phyloP scores from a whole-genome alignment of 2,888 invertebrate species.

The Melanotus villosus region DNA sequence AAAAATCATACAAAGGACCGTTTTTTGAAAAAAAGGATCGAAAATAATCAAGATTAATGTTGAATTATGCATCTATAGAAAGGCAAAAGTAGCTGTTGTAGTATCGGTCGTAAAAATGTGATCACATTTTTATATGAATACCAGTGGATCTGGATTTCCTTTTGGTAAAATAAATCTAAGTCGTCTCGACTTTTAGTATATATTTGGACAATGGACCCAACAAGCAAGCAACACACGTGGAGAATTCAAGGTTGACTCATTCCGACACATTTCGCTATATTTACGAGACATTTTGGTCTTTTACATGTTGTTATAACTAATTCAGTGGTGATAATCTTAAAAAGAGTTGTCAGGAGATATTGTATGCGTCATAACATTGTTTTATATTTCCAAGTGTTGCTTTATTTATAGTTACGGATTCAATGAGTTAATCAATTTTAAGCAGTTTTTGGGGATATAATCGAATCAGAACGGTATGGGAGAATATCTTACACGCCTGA shows the following conservation, averaged over 20 bases:
- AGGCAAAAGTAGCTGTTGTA: not conserved
- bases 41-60: not conserved
- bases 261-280: constrained; percentile 9
- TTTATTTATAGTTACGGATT: too few relatives aligned
- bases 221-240: constrained; percentile 12
- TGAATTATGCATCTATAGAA: not conserved
- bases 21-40: not conserved
- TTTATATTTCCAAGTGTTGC: too few relatives aligned
- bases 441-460: too few relatives aligned
- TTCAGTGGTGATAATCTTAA: not conserved
- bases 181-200: constrained; percentile 30
- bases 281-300: constrained; percentile 5
- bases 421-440: too few relatives aligned
- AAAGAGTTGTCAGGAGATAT: not conserved
- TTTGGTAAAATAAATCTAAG: constrained; percentile 29
- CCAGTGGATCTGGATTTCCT: constrained; percentile 12
- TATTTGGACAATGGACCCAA: constrained; percentile 27
- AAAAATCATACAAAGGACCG: too few relatives aligned
- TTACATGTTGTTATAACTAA: not conserved
- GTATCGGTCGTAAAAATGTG: constrained; percentile 2
- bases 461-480: too few relatives aligned
- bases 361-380: not conserved
- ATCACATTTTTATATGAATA: not conserved
- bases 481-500: too few relatives aligned
- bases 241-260: constrained; percentile 27